These are phyloP conservation scores for Luffia ferchaultella DNA, from an alignment of 2,888 invertebrate species.

Conservation along the genomic window DNA sequence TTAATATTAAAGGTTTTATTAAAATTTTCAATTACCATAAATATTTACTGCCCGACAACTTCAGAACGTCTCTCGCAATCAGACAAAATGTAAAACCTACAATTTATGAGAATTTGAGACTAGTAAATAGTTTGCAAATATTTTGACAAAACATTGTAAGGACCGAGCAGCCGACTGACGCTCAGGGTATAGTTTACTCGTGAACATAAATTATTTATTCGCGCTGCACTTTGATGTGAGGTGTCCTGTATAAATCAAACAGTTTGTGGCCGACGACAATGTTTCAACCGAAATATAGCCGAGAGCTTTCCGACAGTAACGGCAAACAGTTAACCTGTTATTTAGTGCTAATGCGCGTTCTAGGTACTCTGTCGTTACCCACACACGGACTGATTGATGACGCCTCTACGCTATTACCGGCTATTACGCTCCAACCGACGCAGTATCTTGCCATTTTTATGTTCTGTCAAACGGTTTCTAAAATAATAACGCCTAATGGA, in stretches of 20 bases:
- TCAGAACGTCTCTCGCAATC: too few relatives aligned
- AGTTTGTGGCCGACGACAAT: background rate
- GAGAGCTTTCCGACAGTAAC: background rate
- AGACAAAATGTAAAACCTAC: too few relatives aligned
- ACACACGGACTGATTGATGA: background rate
- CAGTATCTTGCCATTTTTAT: background rate
- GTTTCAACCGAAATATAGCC: background rate
- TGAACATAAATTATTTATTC: background rate
- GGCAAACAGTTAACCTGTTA: background rate
- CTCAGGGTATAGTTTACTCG: background rate
- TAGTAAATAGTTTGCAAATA: too few relatives aligned
- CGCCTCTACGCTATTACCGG: background rate
- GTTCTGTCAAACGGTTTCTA: too few relatives aligned
- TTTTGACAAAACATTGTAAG: too few relatives aligned
- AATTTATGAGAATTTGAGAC: too few relatives aligned
- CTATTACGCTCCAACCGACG: background rate
- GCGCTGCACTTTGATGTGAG: background rate
- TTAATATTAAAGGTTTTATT: too few relatives aligned
- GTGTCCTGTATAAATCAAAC: background rate
- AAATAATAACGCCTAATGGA: too few relatives aligned
- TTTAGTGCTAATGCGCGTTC: background rate
- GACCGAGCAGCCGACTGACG: too few relatives aligned
- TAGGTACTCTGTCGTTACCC: background rate
- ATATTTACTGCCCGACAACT: too few relatives aligned
- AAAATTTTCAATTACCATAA: too few relatives aligned